Evolutionary conservation across 1,140 invertebrate genomes (phyloP).

Genomic region (Tetragonula clypearis): DNA sequence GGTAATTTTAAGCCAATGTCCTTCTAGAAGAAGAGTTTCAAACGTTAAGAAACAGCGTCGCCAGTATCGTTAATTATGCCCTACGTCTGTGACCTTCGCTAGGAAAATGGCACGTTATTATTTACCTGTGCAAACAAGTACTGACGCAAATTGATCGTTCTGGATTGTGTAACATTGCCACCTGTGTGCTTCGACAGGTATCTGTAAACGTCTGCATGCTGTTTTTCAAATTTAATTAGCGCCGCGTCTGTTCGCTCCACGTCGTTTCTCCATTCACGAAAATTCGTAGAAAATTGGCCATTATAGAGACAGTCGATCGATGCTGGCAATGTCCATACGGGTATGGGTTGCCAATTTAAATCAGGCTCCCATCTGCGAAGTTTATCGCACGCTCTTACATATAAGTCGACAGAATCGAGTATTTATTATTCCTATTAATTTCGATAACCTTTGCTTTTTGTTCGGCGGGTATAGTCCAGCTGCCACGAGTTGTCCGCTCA

Average conservation of each 20-base stretch:
- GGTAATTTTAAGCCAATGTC: constrained; percentile 42
- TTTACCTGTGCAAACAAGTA: constrained; percentile 12
- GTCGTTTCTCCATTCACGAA: not conserved
- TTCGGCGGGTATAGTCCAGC: constrained; percentile 20
- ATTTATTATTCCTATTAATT: not conserved
- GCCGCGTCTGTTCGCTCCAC: not conserved
- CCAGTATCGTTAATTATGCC: too few relatives aligned
- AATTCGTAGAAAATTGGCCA: not conserved
- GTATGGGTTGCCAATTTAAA: constrained; percentile 45
- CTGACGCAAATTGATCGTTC: not conserved
- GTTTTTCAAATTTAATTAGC: not conserved
- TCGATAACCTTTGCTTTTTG: constrained; percentile 1
- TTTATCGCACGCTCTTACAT: not conserved
- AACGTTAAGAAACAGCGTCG: not conserved
- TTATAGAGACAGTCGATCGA: not conserved
- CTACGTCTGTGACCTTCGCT: not conserved
- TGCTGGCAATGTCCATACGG: not conserved
- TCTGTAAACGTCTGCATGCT: not conserved
- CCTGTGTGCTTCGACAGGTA: constrained; percentile 16
- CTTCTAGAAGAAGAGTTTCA: constrained; percentile 6
- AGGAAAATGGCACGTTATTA: not conserved
- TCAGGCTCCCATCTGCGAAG: constrained; percentile 14
- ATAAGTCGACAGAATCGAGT: too few relatives aligned
- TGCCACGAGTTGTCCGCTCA: constrained; percentile 33
- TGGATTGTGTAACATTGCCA: constrained; percentile 5